Conservation (phyloP, 2,888 invertebrate species). For the Polydrusus cervinus region DNA sequence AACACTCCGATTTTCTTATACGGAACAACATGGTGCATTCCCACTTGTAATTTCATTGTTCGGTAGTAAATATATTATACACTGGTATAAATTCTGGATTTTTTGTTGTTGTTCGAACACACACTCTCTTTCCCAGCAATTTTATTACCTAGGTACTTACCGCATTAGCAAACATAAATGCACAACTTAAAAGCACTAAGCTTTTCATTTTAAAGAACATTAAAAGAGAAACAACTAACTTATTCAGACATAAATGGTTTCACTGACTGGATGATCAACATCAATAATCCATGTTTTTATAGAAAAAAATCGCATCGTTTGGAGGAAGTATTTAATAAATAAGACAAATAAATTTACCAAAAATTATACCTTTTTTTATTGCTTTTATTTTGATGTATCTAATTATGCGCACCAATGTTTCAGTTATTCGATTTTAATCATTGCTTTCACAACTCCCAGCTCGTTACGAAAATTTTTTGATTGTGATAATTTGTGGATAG, state of each 20-base stretch:
- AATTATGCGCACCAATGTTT: slow-evolving; percentile 45
- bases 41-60: too few relatives aligned
- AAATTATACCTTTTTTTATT: slow-evolving; percentile 15
- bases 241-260: neutral
- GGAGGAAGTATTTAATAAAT: slow-evolving; percentile 32
- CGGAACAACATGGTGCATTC: too few relatives aligned
- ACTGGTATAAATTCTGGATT: neutral
- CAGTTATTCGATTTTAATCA: slow-evolving; percentile 38
- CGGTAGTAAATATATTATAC: too few relatives aligned
- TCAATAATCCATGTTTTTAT: slow-evolving; percentile 17
- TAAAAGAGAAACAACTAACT: neutral
- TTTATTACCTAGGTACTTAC: slow-evolving; percentile 37
- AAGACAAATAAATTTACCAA: neutral
- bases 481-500: neutral
- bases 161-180: slow-evolving; percentile 40
- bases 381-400: slow-evolving; percentile 8
- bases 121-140: too few relatives aligned
- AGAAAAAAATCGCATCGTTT: neutral
- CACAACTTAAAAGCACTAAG: slow-evolving; percentile 48
- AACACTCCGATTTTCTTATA: too few relatives aligned
- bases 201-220: slow-evolving; percentile 58
- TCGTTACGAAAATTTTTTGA: neutral
- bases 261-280: slow-evolving; percentile 13
- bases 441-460: slow-evolving; percentile 1
- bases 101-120: too few relatives aligned